phyloP scores from a whole-genome alignment of 2,888 invertebrate species.

The Petrophora chlorosata region DNA sequence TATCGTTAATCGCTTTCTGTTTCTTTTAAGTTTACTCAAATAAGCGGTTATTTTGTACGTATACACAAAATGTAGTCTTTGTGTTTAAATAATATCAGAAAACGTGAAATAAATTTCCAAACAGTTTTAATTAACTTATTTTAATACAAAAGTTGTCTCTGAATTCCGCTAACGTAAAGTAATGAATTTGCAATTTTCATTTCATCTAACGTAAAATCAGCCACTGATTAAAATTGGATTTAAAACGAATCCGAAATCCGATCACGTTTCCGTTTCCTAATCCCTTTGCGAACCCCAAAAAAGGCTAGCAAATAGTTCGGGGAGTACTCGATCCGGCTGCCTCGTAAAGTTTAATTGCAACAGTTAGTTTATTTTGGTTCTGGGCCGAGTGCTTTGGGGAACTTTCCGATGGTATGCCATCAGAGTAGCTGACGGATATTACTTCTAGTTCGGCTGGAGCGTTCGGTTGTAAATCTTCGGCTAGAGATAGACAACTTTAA shows the following conservation, averaged over 20 bases:
- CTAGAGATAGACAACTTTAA: background rate
- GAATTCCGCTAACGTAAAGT: background rate
- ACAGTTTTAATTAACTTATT: too few relatives aligned
- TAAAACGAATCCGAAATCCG: conserved; percentile 12
- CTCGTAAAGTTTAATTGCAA: conserved; percentile 57
- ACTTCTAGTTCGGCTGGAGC: background rate
- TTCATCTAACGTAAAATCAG: conserved; percentile 5
- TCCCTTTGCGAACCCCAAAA: conserved; percentile 26
- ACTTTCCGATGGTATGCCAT: conserved; percentile 26
- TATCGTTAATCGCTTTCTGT: too few relatives aligned
- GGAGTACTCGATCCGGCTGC: conserved; percentile 31
- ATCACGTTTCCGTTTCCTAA: conserved; percentile 22
- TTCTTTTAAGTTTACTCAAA: too few relatives aligned
- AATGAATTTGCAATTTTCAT: conserved; percentile 5
- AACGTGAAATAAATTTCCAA: too few relatives aligned
- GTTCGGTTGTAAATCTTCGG: conserved; percentile 5
- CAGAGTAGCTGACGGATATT: background rate
- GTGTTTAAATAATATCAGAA: too few relatives aligned
- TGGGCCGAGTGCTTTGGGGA: conserved; percentile 21
- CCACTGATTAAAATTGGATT: conserved; percentile 17
- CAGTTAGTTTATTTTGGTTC: conserved; percentile 52
- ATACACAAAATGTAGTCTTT: too few relatives aligned
- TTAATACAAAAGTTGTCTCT: too few relatives aligned
- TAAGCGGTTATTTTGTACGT: too few relatives aligned
- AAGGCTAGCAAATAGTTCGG: conserved; percentile 30